phyloP scores from a whole-genome alignment of 2,888 invertebrate species.

The Ochropleura plecta region DNA sequence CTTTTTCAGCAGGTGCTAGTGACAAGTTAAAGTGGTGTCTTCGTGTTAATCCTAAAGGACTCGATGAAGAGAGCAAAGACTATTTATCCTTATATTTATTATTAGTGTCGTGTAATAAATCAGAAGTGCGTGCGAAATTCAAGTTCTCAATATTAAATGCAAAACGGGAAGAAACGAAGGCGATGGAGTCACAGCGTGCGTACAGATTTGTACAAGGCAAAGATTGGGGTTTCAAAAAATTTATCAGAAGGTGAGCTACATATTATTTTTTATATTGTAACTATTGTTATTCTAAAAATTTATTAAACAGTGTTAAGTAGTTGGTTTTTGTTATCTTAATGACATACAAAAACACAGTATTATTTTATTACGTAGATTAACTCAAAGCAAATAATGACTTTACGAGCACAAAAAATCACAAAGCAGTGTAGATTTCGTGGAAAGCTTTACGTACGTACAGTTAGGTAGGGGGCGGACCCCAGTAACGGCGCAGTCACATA shows the following conservation, averaged over 20 bases:
- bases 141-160: slow-evolving; percentile 99
- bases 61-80: slow-evolving; percentile 99
- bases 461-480: slow-evolving; percentile 54
- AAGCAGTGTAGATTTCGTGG: slow-evolving; percentile 25
- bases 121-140: slow-evolving; percentile 99
- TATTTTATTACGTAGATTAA: neutral
- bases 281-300: neutral
- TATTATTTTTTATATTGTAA: slow-evolving; percentile 4
- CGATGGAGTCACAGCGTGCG: slow-evolving; percentile 99
- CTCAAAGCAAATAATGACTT: slow-evolving; percentile 22
- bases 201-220: slow-evolving; percentile 99
- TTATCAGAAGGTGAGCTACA: slow-evolving; percentile 93
- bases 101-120: slow-evolving; percentile 99
- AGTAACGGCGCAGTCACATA: slow-evolving; percentile 59
- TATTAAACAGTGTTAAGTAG: neutral
- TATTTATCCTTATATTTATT: slow-evolving; percentile 99
- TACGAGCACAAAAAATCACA: slow-evolving; percentile 22
- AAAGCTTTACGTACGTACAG: slow-evolving; percentile 28
- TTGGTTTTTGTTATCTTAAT: slow-evolving; percentile 10
- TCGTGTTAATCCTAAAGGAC: slow-evolving; percentile 99
- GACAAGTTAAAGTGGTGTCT: slow-evolving; percentile 99
- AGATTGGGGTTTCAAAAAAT: slow-evolving; percentile 99
- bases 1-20: slow-evolving; percentile 99
- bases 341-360: slow-evolving; percentile 1
- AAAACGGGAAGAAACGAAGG: slow-evolving; percentile 99